phyloP scores from a whole-genome alignment of 2,888 invertebrate species.

The Xestia ashworthii region DNA sequence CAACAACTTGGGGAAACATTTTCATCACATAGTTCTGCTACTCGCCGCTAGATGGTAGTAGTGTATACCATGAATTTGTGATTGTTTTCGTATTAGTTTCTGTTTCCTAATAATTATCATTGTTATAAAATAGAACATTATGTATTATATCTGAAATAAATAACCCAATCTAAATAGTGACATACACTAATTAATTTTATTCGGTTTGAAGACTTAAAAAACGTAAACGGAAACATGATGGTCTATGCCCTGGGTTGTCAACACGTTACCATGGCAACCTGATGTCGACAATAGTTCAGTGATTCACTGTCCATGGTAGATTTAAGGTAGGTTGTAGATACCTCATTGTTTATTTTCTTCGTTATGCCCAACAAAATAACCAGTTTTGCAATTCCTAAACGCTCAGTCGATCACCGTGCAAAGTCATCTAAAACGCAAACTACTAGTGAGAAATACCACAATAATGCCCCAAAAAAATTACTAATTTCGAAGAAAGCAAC shows the following conservation, averaged over 20 bases:
- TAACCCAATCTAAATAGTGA: no score
- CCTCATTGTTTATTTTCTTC: conserved; percentile 12
- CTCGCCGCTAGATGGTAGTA: conserved; percentile 51
- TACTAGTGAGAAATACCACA: conserved; percentile 38
- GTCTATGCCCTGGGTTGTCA: not conserved
- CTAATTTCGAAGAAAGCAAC: conserved; percentile 72
- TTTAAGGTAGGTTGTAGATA: conserved; percentile 2
- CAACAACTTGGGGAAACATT: accelerated
- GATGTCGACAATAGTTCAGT: conserved; percentile 21
- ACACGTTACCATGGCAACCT: conserved; percentile 42
- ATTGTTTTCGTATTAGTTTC: no score
- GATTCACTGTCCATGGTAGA: conserved; percentile 6
- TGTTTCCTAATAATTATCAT: no score
- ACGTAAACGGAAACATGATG: not conserved
- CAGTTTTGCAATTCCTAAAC: conserved; percentile 45
- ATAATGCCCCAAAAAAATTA: conserved; percentile 72
- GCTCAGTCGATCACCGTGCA: conserved; percentile 28
- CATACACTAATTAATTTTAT: not conserved
- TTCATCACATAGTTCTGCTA: conserved; percentile 51
- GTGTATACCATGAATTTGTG: not conserved
- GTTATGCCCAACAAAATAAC: conserved; percentile 55
- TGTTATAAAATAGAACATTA: not conserved
- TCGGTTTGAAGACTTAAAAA: not conserved
- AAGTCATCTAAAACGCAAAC: conserved; percentile 58
- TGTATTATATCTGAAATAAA: not conserved